Conservation (phyloP, 2,113 vertebrate genomes). For the Gasterosteus nipponicus region DNA sequence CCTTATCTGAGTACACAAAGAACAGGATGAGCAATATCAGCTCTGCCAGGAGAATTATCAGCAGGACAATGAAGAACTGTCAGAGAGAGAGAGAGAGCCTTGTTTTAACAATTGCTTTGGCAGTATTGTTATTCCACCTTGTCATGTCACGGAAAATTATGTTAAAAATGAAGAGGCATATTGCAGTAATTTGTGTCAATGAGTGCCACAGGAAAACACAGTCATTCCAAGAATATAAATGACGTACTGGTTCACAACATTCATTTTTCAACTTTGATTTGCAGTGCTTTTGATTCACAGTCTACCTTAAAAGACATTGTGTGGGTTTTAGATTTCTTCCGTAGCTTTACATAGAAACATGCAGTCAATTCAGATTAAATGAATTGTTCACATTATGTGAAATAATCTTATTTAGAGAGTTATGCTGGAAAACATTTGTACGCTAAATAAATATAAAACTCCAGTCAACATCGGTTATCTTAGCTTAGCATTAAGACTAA, state of each 20-base stretch:
- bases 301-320: not conserved
- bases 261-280: not conserved
- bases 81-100: constrained; percentile 62
- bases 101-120: constrained; percentile 20
- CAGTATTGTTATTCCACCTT: constrained; percentile 14
- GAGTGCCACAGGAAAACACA: not conserved
- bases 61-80: constrained; percentile 97
- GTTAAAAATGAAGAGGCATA: constrained; percentile 1
- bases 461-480: not conserved
- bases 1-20: constrained; percentile 98
- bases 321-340: not conserved
- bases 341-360: not conserved
- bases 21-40: constrained; percentile 95
- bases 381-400: not conserved
- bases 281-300: constrained; percentile 1
- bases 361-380: constrained; percentile 4
- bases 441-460: not conserved
- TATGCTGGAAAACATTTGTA: not conserved
- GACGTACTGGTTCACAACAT: not conserved
- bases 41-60: constrained; percentile 94
- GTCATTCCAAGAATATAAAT: not conserved
- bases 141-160: constrained; percentile 7
- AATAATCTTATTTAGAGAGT: not conserved
- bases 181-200: not conserved
- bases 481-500: not conserved